A percentile compares a stretch with the other conserved stretches of the same genome.
Conservation (phyloP, 2,113 vertebrate genomes). For the Bos javanicus region DNA sequence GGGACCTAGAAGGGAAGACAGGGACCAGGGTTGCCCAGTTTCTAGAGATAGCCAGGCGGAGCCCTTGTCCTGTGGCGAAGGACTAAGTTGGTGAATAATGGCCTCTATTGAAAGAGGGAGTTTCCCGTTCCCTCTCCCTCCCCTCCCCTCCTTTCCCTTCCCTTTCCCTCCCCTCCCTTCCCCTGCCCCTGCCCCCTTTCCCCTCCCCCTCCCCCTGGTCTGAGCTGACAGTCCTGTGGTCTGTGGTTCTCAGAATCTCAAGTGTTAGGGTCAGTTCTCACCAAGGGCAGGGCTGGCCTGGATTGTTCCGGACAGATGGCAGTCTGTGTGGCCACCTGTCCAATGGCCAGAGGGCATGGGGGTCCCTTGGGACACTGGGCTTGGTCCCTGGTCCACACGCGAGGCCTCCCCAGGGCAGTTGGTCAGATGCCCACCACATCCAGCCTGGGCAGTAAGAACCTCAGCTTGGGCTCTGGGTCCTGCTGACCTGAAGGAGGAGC, state of each 20-base stretch:
- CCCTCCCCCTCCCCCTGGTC: not conserved
- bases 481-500: not conserved
- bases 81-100: not conserved
- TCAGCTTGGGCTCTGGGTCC: not conserved
- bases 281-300: not conserved
- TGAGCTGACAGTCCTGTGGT: not conserved
- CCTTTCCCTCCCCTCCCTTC: not conserved
- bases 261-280: not conserved
- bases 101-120: not conserved
- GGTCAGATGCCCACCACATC: not conserved
- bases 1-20: not conserved
- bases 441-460: not conserved
- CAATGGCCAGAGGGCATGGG: not conserved
- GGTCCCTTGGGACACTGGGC: not conserved
- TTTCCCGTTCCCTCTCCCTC: not conserved
- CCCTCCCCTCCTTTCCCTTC: no score
- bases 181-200: not conserved
- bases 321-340: not conserved
- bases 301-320: not conserved
- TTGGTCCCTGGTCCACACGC: not conserved
- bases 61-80: not conserved
- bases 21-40: no score
- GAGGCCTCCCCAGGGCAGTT: not conserved
- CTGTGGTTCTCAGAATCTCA: not conserved
- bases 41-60: no score